Percentiles rank a stretch among this genome's conserved stretches.
phyloP scores from a whole-genome alignment of 1,140 invertebrate genomes.

The Holcopasites calliopsidis region DNA sequence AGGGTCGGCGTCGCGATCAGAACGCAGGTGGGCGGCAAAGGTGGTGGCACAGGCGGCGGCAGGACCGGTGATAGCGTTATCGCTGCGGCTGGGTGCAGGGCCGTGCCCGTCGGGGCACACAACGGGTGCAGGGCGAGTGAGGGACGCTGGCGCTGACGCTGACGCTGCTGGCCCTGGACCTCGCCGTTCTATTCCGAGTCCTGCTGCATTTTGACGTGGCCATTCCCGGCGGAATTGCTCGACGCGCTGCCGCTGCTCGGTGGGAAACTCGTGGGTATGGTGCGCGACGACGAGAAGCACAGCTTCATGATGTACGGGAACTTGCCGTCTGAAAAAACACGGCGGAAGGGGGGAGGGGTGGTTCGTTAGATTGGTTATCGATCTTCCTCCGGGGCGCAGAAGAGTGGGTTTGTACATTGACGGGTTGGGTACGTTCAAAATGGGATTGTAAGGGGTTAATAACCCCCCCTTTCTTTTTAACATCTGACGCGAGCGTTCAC shows the following conservation, averaged over 20 bases:
- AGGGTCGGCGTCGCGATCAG: conserved; percentile 75
- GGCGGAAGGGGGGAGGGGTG: background rate
- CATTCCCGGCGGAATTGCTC: conserved; percentile 76
- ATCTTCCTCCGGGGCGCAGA: no score
- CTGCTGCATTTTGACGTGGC: conserved; percentile 79
- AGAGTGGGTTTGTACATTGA: no score
- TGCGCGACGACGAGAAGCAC: conserved; percentile 94
- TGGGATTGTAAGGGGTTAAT: no score
- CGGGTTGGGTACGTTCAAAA: no score
- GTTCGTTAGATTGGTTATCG: no score
- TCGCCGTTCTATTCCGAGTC: conserved; percentile 80
- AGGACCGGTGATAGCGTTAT: conserved; percentile 77
- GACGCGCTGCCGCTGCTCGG: conserved; percentile 71
- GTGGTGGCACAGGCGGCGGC: conserved; percentile 68
- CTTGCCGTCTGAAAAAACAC: conserved; percentile 87
- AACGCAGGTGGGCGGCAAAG: conserved; percentile 73
- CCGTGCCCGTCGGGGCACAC: conserved; percentile 73
- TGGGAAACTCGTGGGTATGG: conserved; percentile 82
- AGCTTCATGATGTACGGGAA: conserved; percentile 98
- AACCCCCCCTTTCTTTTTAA: no score
- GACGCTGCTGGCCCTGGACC: conserved; percentile 77
- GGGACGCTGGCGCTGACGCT: conserved; percentile 74
- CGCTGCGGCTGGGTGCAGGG: conserved; percentile 74
- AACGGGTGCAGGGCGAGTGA: conserved; percentile 76
- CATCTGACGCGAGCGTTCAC: no score